Evolutionary conservation across 2,113 vertebrate genomes (phyloP), one percentile per base, ranked within the genome.

Genomic region (Motacilla tschutschensis): DNA sequence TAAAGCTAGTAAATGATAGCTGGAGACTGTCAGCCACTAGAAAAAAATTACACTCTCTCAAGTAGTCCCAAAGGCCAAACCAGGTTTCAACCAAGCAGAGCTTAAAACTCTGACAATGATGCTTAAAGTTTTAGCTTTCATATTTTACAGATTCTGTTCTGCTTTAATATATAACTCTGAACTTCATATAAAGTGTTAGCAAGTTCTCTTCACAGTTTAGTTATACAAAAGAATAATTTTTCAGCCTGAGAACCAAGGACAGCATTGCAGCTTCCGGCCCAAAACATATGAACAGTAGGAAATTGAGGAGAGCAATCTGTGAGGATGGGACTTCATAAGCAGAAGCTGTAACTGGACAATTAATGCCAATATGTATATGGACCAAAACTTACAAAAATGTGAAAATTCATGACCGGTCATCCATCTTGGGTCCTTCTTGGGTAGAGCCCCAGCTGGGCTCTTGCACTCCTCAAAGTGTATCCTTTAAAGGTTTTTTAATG

Each of bases 41-140:
- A 16, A 43, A 20, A 20, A 92, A 79, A 59, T 5, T 0, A 0
- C 10, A 40, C 3, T 41, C n/a, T 47, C 0, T 58, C 5, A n/a
- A 36, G 8, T 43, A 24, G 2, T 65, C n/a, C 48, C 21, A 72
- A 72, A 75, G 20, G 4, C 20, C 48, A 51, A 41, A 62, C 22
- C 26, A 47, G 14, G 3, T 73, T 87, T 60, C 18, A 51, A 8
- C 10, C 0, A 0, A 79, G 43, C 17, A 82, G 73, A 84, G 28
- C 21, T 92, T 77, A 66, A 58, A 67, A 14, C 8, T 78, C 4
- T 74, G n/a, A 12, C 36, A 57, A 25, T 6, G 15, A 57, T 25
- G 22, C 33, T 7, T 57, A 36, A 25, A 57, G 22, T 57, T 57
- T 15, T 12, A 57, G 22, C 55, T 57, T 57, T 36, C 33, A 8